Base-by-base conservation (phyloP, 2,888 invertebrate species). In the Orgyia antiqua region DNA sequence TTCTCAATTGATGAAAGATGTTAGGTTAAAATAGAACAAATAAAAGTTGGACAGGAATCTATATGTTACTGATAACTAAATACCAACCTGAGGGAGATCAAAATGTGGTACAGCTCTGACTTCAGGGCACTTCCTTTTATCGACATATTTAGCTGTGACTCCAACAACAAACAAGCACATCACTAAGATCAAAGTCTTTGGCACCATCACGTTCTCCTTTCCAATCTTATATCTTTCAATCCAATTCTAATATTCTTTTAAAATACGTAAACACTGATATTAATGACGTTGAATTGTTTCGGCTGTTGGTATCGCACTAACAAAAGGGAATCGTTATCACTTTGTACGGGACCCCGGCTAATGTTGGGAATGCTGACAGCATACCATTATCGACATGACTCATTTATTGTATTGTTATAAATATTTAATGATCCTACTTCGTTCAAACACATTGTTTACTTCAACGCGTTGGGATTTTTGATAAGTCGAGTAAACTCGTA, bases 41-140 rank as follows among this genome's bases (percentile, higher is more conserved):
- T n/a, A n/a, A n/a, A n/a, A n/a, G n/a, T n/a, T n/a, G n/a, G n/a
- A n/a, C n/a, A n/a, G n/a, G n/a, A n/a, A n/a, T n/a, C n/a, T n/a
- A n/a, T n/a, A n/a, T n/a, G n/a, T n/a, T n/a, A n/a, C n/a, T n/a
- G n/a, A n/a, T n/a, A n/a, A n/a, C n/a, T n/a, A n/a, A n/a, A n/a
- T n/a, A 61, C 68, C 44, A 39, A 93, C 94, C 79, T 90, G 88
- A 45, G 91, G 87, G 51, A 95, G 82, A 82, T 94, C 91, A 62
- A 95, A 94, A 79, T 94, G 93, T 23, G 91, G 88, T 29, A 92
- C 91, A 9, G 93, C 93, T 68, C 91, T 92, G 41, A 95, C 95
- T 88, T 89, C 89, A 0, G 93, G 93, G 57, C 93, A 93, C 67
- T 91, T 91, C 56, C 91, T 89, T 67, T 92, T 92, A 54, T 92